These are phyloP conservation scores for Myopa tessellatipennis DNA, from an alignment of 2,888 invertebrate species.

Conservation along the genomic window DNA sequence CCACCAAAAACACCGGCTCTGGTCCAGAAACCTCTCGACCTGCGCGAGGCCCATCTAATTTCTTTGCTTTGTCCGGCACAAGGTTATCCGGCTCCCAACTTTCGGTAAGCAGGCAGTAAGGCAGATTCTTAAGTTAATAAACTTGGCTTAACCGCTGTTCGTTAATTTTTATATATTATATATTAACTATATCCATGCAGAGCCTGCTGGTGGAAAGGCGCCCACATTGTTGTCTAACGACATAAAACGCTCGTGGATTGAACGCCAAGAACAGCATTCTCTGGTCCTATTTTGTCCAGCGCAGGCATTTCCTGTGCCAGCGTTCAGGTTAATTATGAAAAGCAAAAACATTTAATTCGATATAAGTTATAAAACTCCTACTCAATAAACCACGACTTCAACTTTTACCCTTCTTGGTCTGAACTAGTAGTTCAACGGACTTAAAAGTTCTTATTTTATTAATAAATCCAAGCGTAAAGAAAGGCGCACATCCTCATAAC, in stretches of 20 bases:
- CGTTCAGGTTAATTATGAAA: slow-evolving; percentile 71
- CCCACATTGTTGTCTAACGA: slow-evolving; percentile 71
- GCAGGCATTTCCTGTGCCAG: slow-evolving; percentile 80
- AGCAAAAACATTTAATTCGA: neutral
- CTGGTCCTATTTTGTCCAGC: slow-evolving; percentile 81
- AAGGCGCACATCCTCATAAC: too few species aligned
- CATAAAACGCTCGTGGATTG: slow-evolving; percentile 70
- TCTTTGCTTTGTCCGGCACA: slow-evolving; percentile 79
- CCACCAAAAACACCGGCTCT: slow-evolving; percentile 69
- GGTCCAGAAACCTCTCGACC: slow-evolving; percentile 64
- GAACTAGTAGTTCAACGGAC: too few species aligned
- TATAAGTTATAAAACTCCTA: neutral
- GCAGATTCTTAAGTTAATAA: neutral
- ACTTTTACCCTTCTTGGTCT: too few species aligned
- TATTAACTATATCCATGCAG: slow-evolving; percentile 38
- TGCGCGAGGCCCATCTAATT: slow-evolving; percentile 53
- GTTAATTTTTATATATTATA: too few species aligned
- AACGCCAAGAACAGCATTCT: slow-evolving; percentile 73
- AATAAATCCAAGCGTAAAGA: too few species aligned
- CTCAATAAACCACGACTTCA: neutral
- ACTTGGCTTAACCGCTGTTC: neutral
- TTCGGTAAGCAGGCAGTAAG: slow-evolving; percentile 71
- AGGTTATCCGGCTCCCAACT: slow-evolving; percentile 79
- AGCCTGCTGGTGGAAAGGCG: slow-evolving; percentile 65
- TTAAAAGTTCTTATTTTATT: too few species aligned